phyloP scores from a whole-genome alignment of 2,888 invertebrate species.

The Mystacides longicornis region DNA sequence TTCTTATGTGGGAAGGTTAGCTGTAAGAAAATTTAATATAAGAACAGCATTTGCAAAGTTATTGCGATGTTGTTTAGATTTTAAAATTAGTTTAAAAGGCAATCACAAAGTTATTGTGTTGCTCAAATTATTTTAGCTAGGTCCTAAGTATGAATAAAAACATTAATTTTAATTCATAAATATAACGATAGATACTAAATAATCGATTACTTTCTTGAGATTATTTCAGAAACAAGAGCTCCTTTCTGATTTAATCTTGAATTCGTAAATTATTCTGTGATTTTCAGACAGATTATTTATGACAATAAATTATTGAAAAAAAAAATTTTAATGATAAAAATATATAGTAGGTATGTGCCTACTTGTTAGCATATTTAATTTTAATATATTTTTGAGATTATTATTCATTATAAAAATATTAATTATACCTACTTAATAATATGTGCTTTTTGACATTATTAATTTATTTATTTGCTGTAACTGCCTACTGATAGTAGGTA shows the following conservation, averaged over 20 bases:
- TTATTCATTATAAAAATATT: too few species aligned
- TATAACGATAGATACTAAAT: neutral
- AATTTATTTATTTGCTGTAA: too few species aligned
- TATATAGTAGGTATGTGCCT: too few species aligned
- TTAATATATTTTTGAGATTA: too few species aligned
- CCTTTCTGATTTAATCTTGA: conserved; percentile 24
- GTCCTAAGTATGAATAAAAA: conserved; percentile 3
- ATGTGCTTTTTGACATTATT: too few species aligned
- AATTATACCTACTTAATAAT: too few species aligned
- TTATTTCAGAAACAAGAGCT: conserved; percentile 24
- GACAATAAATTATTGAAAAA: too few species aligned
- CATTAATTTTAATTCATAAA: neutral
- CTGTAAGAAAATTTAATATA: conserved; percentile 16
- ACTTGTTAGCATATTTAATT: too few species aligned
- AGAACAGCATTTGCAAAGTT: conserved; percentile 6
- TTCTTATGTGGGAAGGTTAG: conserved; percentile 21
- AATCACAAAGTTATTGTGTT: conserved; percentile 19
- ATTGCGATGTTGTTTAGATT: conserved; percentile 5
- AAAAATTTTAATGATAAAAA: too few species aligned
- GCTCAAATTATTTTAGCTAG: neutral
- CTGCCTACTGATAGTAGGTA: too few species aligned
- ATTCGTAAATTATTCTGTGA: too few species aligned
- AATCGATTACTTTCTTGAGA: conserved; percentile 21
- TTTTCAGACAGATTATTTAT: too few species aligned
- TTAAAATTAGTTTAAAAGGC: neutral